Evolutionary conservation across 2,113 vertebrate species (phyloP), one percentile per base, ranked within the genome.

Genomic region (Pipa parva): DNA sequence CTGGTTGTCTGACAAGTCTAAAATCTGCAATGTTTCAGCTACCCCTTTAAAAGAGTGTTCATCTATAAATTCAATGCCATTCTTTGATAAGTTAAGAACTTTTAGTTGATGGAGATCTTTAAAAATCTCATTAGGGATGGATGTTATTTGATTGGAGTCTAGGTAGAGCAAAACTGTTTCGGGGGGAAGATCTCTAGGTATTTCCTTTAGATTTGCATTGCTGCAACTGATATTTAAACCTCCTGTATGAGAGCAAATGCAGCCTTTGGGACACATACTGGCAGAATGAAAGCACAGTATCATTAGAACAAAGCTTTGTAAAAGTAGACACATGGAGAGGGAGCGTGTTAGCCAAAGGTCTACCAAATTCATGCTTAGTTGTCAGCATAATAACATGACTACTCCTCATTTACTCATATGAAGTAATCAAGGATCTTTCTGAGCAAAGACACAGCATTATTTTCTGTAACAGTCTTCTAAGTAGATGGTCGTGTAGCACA

Each of bases 301-400:
- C 94, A 98, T 94, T 77, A 99, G 93, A 77, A 98, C 92, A 85
- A 99, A 93, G 82, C 95, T 97, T 83, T 99, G 94, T 75, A 98
- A 88, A 78, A 97, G 92, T 83, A 99, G 91, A 92, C 93, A 96
- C 93, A 95, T 95, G 92, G 95, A 93, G 90, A 98, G 91, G 84
- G 95, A 97, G 73, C 91, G 95, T 59, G 93, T 94, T 83, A 95
- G 85, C 95, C 95, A 98, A 91, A 97, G 85, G 92, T 97, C 94
- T 91, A 97, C 90, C 85, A 94, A 88, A 93, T 93, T 91, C 96
- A 99, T 99, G 82, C 92, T 91, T 92, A 85, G 82, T 79, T 79
- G 83, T 89, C 91, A 89, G 88, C 92, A 93, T 96, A 94, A 94
- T 97, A 90, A 85, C 76, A 77, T 66, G 67, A 84, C 89, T 90